A percentile compares a stretch with the other conserved stretches of the same genome.
These are phyloP conservation scores for Gambusia affinis DNA, from an alignment of 2,113 vertebrate genomes.

Conservation along the genomic window DNA sequence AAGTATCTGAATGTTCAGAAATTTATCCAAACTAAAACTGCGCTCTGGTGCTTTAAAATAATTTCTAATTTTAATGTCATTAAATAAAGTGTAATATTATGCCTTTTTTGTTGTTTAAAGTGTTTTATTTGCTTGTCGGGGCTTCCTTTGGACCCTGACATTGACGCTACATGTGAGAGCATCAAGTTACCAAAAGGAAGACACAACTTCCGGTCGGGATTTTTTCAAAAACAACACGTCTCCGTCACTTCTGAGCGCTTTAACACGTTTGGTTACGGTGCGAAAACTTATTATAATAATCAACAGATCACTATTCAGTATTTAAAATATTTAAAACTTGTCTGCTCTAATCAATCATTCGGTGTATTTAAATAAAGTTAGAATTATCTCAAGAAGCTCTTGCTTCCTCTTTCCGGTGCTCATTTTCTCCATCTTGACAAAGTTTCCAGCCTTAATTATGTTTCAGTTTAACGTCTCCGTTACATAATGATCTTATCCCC, in stretches of 20 bases:
- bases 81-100: fast-evolving
- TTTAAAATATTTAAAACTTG: not conserved
- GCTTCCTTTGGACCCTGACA: conserved; percentile 48
- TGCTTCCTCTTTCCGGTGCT: conserved; percentile 35
- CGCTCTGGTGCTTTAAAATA: not conserved
- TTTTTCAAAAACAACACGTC: fast-evolving
- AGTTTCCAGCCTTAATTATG: not conserved
- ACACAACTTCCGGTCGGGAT: not conserved
- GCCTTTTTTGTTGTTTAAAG: not conserved
- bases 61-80: fast-evolving
- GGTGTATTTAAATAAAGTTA: fast-evolving
- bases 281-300: not conserved
- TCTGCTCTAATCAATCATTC: fast-evolving
- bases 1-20: conserved; percentile 61
- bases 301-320: not conserved
- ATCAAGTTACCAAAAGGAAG: not conserved
- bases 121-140: not conserved
- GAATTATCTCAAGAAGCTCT: not conserved
- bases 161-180: conserved; percentile 26
- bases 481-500: conserved; percentile 41
- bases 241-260: fast-evolving
- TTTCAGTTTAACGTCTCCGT: conserved; percentile 26
- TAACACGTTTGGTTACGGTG: not conserved
- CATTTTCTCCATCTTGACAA: not conserved
- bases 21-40: not conserved